Percentiles rank a stretch among this genome's conserved stretches.
Evolutionary conservation across 2,888 invertebrate species (phyloP).

Genomic region (Laothoe populi): DNA sequence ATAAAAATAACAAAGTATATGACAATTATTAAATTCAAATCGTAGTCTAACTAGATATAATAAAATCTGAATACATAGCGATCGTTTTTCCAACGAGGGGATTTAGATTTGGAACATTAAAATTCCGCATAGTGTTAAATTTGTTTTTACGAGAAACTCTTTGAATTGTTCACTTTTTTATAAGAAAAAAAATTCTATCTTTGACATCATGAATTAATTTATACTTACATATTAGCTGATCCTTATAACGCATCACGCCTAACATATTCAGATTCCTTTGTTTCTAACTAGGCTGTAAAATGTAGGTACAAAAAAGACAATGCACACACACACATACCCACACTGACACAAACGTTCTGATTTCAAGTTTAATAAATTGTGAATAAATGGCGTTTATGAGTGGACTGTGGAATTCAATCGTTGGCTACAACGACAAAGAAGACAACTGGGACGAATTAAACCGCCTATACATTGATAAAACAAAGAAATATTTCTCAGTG

Average conservation of each 20-base stretch:
- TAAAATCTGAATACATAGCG: slow-evolving; percentile 6
- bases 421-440: slow-evolving; percentile 73
- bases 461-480: slow-evolving; percentile 80
- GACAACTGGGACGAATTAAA: slow-evolving; percentile 72
- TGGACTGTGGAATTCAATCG: slow-evolving; percentile 78
- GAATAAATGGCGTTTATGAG: slow-evolving; percentile 81
- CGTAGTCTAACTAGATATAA: slow-evolving; percentile 8
- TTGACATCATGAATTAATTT: too few species aligned
- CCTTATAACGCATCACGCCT: background rate
- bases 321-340: slow-evolving; percentile 36
- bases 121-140: background rate
- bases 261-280: background rate
- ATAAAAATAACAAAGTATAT: slow-evolving; percentile 18
- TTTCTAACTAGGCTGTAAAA: background rate
- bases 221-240: background rate
- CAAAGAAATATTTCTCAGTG: slow-evolving; percentile 87
- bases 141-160: background rate
- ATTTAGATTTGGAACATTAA: slow-evolving; percentile 7
- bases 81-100: slow-evolving; percentile 1
- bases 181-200: too few species aligned
- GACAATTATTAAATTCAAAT: slow-evolving; percentile 17
- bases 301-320: slow-evolving; percentile 12
- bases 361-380: slow-evolving; percentile 49
- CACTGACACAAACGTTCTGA: slow-evolving; percentile 40
- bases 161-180: background rate